Base-by-base conservation (phyloP, 2,113 vertebrate species). In the Vulpes lagopus region DNA sequence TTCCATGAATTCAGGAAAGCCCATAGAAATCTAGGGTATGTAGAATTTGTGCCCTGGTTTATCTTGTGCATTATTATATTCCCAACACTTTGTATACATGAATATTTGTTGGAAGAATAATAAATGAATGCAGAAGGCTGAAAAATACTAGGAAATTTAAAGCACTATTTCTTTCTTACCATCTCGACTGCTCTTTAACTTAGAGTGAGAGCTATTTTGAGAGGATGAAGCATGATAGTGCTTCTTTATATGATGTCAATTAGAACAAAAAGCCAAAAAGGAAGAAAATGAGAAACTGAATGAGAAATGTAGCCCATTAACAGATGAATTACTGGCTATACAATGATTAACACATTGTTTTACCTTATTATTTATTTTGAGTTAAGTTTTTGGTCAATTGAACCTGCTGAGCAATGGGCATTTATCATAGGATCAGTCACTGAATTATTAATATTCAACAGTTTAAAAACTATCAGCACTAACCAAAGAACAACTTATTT, bases 1-100 rank as follows among this genome's bases (percentile, higher is more conserved):
- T 89, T 79, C 32, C 11, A 95, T 17, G 5, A 67, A 96, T 60
- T 90, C 30, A 89, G 91, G 20, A 94, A 81, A 89, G 74, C 88
- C 43, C 64, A 0, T n/a, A 90, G 74, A 83, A 78, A 73, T 62
- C 14, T 65, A 82, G 73, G 59, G 22, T 59, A 30, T 7, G 32
- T 35, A 30, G 74, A 84, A 57, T 43, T 38, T 91, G 87, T 81
- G 23, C 51, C 57, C 59, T 90, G 11, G 17, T 81, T 85, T 43
- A 30, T 79, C 64, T 49, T 69, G 10, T 32, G 9, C 10, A 23
- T 6, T 59, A 22, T 1, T 83, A 51, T 65, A 65, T 35, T 32
- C 38, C 8, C 27, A 17, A 53, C 32, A 9, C 19, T 94, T 23
- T 67, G 5, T 67, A 53, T 55, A 59, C 0, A 60, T 69, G 22